phyloP scores from a whole-genome alignment of 2,113 vertebrate genomes.

The Oncorhynchus keta region DNA sequence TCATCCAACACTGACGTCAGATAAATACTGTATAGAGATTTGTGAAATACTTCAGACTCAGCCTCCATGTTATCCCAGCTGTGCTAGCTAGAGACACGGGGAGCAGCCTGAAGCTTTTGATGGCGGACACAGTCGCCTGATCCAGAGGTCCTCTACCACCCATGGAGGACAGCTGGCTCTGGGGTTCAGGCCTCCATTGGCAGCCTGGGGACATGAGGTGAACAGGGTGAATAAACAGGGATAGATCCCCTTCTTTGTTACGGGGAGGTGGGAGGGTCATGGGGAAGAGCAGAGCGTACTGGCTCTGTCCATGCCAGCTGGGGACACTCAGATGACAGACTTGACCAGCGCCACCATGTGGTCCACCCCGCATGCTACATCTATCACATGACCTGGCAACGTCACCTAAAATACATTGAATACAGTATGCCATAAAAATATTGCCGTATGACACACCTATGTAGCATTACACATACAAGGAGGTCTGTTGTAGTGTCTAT shows the following conservation, averaged over 20 bases:
- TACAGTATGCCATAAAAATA: not conserved
- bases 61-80: not conserved
- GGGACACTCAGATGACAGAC: slow-evolving; percentile 74
- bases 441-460: not conserved
- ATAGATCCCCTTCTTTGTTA: not conserved
- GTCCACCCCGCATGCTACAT: slow-evolving; percentile 90
- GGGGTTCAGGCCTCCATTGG: not conserved
- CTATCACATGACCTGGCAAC: slow-evolving; percentile 84
- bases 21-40: not conserved
- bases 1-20: too few species aligned
- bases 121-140: not conserved
- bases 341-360: slow-evolving; percentile 91
- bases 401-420: slow-evolving; percentile 79
- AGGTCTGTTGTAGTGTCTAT: too few species aligned
- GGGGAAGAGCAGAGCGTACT: not conserved
- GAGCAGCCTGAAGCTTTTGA: not conserved
- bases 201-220: not conserved
- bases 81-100: not conserved
- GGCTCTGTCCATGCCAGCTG: not conserved
- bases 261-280: not conserved
- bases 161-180: not conserved
- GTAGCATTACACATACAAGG: too few species aligned
- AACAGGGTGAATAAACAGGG: not conserved
- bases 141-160: not conserved
- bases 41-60: too few species aligned